Evolutionary conservation across 1,140 invertebrate genomes (phyloP), one percentile per base, ranked within the genome.

Genomic region (Drosophila oshimai): DNA sequence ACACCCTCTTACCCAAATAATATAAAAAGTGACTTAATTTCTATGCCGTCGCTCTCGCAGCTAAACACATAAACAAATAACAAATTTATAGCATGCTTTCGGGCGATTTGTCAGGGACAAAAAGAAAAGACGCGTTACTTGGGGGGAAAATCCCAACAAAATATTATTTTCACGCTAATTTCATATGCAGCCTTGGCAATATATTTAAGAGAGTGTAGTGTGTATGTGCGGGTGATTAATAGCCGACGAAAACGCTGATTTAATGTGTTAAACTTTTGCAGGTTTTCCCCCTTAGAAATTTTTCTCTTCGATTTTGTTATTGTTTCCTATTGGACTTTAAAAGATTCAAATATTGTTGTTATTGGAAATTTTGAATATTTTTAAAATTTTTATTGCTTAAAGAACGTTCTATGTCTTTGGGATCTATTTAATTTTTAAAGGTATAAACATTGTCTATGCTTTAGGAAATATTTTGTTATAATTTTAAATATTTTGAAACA

Each of bases 141-240:
- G 18, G 6, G 4, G 20, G 29, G 7, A 24, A 33, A 33, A 10
- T 12, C 15, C 15, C 5, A 36, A 57, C 7, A 26, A 51, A 36
- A 57, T 50, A 50, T 36, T 36, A 36, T 24, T 7, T 41, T n/a
- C 20, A 61, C 51, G 51, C 58, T 20, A 33, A 26, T 57, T 61
- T 58, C n/a, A 7, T 18, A 18, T 18, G n/a, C n/a, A 26, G 6
- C 6, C 15, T 24, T 10, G 47, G 12, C 5, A 20, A 7, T n/a
- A 7, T n/a, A 10, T 4, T n/a, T 1, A 13, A 24, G 10, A 9
- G 5, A 6, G 31, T 17, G 29, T 1, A n/a, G 9, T 46, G 10
- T 9, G 18, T 31, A 4, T 61, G n/a, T n/a, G n/a, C n/a, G n/a
- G 18, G n/a, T 57, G 57, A 57, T 42, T 61, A 61, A 41, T 31